phyloP scores from a whole-genome alignment of 2,113 vertebrate genomes.

The Chunga burmeisteri region DNA sequence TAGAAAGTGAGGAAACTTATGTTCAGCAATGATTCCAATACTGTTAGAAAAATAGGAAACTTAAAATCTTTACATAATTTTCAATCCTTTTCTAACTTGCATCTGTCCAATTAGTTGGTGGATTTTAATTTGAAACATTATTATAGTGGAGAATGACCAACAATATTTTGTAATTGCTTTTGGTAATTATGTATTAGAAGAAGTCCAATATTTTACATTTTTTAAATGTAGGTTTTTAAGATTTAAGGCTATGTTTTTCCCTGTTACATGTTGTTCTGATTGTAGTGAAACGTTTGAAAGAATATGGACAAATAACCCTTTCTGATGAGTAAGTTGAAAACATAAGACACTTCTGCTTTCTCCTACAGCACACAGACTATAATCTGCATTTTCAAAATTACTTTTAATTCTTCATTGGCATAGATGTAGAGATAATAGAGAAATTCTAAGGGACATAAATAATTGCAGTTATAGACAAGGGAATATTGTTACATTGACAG shows the following conservation, averaged over 20 bases:
- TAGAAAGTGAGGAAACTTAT: neutral
- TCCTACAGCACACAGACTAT: neutral
- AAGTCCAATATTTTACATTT: neutral
- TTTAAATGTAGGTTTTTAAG: neutral
- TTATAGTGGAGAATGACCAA: neutral
- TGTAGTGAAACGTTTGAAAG: neutral
- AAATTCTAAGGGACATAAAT: neutral
- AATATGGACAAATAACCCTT: slow-evolving; percentile 8
- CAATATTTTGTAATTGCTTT: neutral
- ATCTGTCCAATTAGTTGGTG: neutral
- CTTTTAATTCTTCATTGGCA: neutral
- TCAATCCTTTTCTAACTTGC: neutral
- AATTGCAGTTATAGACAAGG: neutral
- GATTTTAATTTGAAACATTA: neutral
- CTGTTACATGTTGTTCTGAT: neutral
- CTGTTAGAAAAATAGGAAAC: neutral
- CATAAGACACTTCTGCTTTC: neutral
- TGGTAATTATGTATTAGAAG: neutral
- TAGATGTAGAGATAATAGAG: neutral
- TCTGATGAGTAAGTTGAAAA: slow-evolving; percentile 10
- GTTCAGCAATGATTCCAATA: neutral
- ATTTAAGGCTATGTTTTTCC: neutral
- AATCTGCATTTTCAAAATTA: slow-evolving; percentile 22
- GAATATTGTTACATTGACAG: neutral
- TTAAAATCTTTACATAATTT: neutral